Conservation (phyloP, 2,113 vertebrate genomes). For the Xenopus tropicalis region UCB_Xtro_10.0 CM004447.2:125643001-125643500, state of each 20-base stretch:
- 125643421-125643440: constrained; percentile 87
- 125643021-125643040: constrained; percentile 96
- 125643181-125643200: constrained; percentile 88
- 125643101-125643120: constrained; percentile 57
- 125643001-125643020: constrained; percentile 90
- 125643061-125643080: constrained; percentile 61
- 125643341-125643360: constrained; percentile 54
- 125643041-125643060: constrained; percentile 89
- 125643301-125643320: no score
- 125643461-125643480: constrained; percentile 80
- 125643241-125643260: constrained; percentile 81
- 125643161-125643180: constrained; percentile 87
- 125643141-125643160: no score
- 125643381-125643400: constrained; percentile 82
- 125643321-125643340: not conserved
- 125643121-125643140: no score
- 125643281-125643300: not conserved
- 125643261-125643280: constrained; percentile 63
- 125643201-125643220: constrained; percentile 86
- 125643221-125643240: constrained; percentile 82
- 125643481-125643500: constrained; percentile 58
- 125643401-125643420: constrained; percentile 77
- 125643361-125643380: constrained; percentile 87
- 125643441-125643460: constrained; percentile 74
- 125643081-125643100: constrained; percentile 85